phyloP scores from a whole-genome alignment of 2,888 invertebrate species.

The Aquatica leii region DNA sequence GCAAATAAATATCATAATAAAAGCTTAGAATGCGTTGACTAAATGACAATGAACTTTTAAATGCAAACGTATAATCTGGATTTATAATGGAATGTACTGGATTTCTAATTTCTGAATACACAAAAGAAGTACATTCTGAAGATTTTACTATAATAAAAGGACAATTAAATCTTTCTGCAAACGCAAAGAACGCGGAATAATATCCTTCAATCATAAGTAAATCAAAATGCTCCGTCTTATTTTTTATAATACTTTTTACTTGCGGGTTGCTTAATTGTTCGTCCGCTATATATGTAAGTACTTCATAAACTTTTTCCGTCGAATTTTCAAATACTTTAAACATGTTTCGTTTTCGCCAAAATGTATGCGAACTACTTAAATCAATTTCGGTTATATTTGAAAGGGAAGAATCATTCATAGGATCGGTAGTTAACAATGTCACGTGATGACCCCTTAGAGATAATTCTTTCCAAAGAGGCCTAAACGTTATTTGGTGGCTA shows the following conservation, averaged over 20 bases:
- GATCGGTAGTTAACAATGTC: not conserved
- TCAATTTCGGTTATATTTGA: conserved; percentile 8
- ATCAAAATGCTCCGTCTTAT: conserved; percentile 50
- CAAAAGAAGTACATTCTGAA: conserved; percentile 46
- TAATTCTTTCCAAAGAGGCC: not conserved
- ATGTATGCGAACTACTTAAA: not conserved
- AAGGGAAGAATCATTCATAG: not conserved
- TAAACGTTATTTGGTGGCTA: not conserved
- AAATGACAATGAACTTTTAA: conserved; percentile 46
- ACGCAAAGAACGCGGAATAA: conserved; percentile 47
- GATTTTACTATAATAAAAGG: conserved; percentile 54
- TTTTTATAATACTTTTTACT: conserved; percentile 51
- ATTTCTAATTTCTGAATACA: conserved; percentile 51
- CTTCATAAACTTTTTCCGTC: not conserved
- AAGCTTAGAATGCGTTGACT: conserved; percentile 44
- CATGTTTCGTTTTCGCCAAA: not conserved
- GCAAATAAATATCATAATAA: not conserved
- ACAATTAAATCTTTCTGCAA: conserved; percentile 51
- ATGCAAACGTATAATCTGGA: conserved; percentile 49
- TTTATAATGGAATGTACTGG: conserved; percentile 52
- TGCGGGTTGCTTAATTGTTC: conserved; percentile 40
- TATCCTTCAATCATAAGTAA: conserved; percentile 52
- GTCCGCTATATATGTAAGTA: not conserved
- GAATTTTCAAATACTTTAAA: not conserved
- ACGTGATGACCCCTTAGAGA: not conserved